phyloP scores from a whole-genome alignment of 2,888 invertebrate species.

The Scaeva pyrastri region DNA sequence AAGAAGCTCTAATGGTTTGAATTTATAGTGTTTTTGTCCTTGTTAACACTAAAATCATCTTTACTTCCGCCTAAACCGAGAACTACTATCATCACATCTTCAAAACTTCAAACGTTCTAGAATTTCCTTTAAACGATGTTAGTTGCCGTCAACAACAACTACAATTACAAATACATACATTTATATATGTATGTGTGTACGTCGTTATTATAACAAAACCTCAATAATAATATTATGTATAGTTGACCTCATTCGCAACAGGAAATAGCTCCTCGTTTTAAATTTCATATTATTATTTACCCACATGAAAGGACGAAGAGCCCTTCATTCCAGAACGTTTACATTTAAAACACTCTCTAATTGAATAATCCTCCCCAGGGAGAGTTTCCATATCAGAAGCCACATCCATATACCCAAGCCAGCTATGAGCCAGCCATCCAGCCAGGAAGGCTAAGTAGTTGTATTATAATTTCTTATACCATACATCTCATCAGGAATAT shows the following conservation, averaged over 20 bases:
- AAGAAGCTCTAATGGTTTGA: too few relatives aligned
- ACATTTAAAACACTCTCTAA: slow-evolving; percentile 67
- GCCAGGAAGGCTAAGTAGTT: slow-evolving; percentile 38
- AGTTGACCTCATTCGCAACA: slow-evolving; percentile 63
- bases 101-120: background rate
- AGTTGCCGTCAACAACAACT: slow-evolving; percentile 39
- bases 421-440: background rate
- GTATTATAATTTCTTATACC: slow-evolving; percentile 36
- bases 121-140: slow-evolving; percentile 34
- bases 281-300: slow-evolving; percentile 31
- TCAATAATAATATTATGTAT: slow-evolving; percentile 16
- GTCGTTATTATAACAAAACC: slow-evolving; percentile 58
- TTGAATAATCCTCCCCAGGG: slow-evolving; percentile 63
- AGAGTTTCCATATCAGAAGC: background rate
- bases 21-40: background rate
- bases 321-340: slow-evolving; percentile 53
- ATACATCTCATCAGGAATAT: background rate
- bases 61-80: background rate
- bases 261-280: slow-evolving; percentile 51
- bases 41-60: background rate
- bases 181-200: background rate
- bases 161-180: too few relatives aligned
- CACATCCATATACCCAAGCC: too few relatives aligned
- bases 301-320: slow-evolving; percentile 18
- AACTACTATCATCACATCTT: slow-evolving; percentile 22